These are phyloP conservation scores for Phragmatobia fuliginosa DNA, from an alignment of 2,888 invertebrate species.

Conservation along the genomic window DNA sequence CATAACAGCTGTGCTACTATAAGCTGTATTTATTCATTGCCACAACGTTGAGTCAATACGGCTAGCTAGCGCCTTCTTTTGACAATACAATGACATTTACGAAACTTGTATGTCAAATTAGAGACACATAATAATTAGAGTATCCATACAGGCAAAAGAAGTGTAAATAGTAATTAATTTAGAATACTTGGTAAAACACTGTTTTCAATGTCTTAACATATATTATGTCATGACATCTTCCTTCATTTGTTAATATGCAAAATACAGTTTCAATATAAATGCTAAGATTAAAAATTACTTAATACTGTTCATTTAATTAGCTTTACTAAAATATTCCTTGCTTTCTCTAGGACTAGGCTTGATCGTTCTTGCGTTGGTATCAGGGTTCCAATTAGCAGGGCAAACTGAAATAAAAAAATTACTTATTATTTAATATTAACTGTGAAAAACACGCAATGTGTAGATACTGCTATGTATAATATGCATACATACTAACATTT, in stretches of 20 bases:
- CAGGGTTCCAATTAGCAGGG: constrained; percentile 97
- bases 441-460: not conserved
- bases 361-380: constrained; percentile 93
- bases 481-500: too few relatives aligned
- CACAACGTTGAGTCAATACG: not conserved
- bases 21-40: too few relatives aligned
- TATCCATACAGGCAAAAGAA: not conserved
- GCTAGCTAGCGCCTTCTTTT: not conserved
- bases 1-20: too few relatives aligned
- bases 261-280: constrained; percentile 38
- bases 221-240: too few relatives aligned
- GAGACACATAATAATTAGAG: not conserved
- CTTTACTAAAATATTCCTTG: constrained; percentile 94
- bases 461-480: not conserved
- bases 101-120: not conserved
- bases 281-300: constrained; percentile 25
- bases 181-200: not conserved
- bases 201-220: too few relatives aligned
- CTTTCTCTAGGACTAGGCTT: constrained; percentile 95
- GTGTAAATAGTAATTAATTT: too few relatives aligned
- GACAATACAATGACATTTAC: not conserved
- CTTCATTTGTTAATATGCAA: constrained; percentile 9
- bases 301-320: constrained; percentile 58
- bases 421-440: not conserved
- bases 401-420: constrained; percentile 89